Evolutionary conservation across 2,888 invertebrate species (phyloP).

Genomic region (Hirtodrosophila trivittata): DNA sequence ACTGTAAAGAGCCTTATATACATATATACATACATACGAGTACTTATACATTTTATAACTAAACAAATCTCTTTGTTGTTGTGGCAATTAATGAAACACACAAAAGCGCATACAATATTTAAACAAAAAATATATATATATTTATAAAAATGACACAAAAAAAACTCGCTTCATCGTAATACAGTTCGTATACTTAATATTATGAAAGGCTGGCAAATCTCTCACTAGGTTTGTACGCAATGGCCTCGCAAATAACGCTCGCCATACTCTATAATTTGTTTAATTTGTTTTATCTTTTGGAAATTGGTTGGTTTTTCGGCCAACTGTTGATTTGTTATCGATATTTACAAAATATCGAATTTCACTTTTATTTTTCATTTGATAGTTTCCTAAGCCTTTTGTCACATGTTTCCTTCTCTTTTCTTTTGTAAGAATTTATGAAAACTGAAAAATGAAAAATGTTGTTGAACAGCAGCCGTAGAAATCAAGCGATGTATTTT

Average conservation of each 20-base stretch:
- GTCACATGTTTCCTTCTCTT: slow-evolving; percentile 28
- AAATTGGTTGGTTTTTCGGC: slow-evolving; percentile 22
- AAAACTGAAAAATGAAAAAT: slow-evolving; percentile 16
- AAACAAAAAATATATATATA: slow-evolving; percentile 5
- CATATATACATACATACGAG: slow-evolving; percentile 25
- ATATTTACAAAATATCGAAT: slow-evolving; percentile 61
- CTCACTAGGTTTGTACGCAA: slow-evolving; percentile 39
- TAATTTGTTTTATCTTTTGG: slow-evolving; percentile 47
- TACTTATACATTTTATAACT: slow-evolving; percentile 30
- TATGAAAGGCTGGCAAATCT: slow-evolving; percentile 47
- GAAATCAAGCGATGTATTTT: slow-evolving; percentile 65
- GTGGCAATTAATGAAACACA: too few relatives aligned
- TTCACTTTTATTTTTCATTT: slow-evolving; percentile 52
- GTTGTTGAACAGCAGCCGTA: slow-evolving; percentile 78
- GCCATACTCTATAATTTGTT: slow-evolving; percentile 35
- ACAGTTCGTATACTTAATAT: slow-evolving; percentile 59
- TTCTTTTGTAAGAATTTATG: slow-evolving; percentile 45
- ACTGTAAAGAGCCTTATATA: slow-evolving; percentile 37
- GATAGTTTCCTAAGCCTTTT: slow-evolving; percentile 57
- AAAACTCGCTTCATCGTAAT: slow-evolving; percentile 60
- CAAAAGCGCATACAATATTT: slow-evolving; percentile 16
- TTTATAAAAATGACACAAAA: neutral
- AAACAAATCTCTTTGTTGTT: slow-evolving; percentile 31
- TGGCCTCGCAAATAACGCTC: slow-evolving; percentile 66
- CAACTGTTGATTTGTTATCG: slow-evolving; percentile 70